These are phyloP conservation scores for Garra rufa DNA, from an alignment of 2,113 vertebrate genomes.

Conservation along the genomic window DNA sequence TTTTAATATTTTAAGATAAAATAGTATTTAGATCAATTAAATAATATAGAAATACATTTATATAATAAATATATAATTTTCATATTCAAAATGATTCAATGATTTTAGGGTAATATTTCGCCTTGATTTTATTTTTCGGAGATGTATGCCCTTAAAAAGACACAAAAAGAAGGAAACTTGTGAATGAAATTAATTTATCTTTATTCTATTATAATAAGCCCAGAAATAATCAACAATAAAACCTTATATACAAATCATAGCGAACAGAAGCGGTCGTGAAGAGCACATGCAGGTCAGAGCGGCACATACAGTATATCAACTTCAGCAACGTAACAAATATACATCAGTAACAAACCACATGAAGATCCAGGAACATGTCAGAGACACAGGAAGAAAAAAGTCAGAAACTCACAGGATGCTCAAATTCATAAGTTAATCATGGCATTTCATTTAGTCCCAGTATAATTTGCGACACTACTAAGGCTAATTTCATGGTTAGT, in stretches of 20 bases:
- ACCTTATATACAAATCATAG: slow-evolving; percentile 83
- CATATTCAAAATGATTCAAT: too few species aligned
- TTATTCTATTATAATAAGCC: slow-evolving; percentile 78
- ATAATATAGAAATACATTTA: too few species aligned
- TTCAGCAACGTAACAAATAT: slow-evolving; percentile 66
- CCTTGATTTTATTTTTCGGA: too few species aligned
- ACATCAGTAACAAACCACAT: slow-evolving; percentile 67
- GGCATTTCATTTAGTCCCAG: slow-evolving; percentile 19
- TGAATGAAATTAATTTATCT: slow-evolving; percentile 78
- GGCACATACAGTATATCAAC: slow-evolving; percentile 69
- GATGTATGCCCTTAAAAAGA: too few species aligned
- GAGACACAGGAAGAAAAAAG: slow-evolving; percentile 30
- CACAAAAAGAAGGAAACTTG: neutral
- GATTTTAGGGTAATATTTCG: too few species aligned
- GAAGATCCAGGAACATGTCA: slow-evolving; percentile 34
- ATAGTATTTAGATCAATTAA: too few species aligned
- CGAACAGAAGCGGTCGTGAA: slow-evolving; percentile 73
- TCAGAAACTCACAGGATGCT: neutral
- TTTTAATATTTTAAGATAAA: too few species aligned
- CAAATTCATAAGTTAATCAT: slow-evolving; percentile 34
- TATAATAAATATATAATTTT: too few species aligned
- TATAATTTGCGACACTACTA: slow-evolving; percentile 18
- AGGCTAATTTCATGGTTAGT: slow-evolving; percentile 39
- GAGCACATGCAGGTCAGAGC: slow-evolving; percentile 74
- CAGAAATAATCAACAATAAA: slow-evolving; percentile 75